A percentile compares a stretch with the other conserved stretches of the same genome.
phyloP scores from a whole-genome alignment of 2,113 vertebrate genomes.

The Tupaia chinensis region DNA sequence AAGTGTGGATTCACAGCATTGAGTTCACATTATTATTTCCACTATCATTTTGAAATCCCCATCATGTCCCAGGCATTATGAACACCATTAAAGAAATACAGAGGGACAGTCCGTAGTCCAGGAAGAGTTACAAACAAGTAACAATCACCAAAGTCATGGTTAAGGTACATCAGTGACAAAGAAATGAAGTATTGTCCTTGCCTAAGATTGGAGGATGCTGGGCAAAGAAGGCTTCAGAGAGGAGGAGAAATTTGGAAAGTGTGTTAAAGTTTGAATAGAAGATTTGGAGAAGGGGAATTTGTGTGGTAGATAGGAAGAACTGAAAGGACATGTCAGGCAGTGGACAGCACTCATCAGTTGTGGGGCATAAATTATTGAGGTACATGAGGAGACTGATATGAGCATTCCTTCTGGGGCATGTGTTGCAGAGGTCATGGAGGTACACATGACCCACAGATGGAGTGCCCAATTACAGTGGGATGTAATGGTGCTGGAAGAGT shows the following conservation, averaged over 20 bases:
- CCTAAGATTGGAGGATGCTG: background rate
- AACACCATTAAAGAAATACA: background rate
- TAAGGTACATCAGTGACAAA: background rate
- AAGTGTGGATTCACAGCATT: background rate
- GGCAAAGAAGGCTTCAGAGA: background rate
- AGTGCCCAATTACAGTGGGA: background rate
- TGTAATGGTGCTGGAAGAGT: background rate
- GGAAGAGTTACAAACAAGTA: background rate
- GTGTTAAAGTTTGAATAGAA: background rate
- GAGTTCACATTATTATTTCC: background rate
- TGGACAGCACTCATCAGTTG: background rate
- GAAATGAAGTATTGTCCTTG: background rate
- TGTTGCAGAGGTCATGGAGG: background rate
- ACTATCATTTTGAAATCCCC: constrained; percentile 3
- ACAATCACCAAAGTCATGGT: background rate
- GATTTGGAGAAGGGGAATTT: background rate
- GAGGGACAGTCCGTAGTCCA: background rate
- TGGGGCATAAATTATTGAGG: background rate
- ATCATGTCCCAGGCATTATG: background rate
- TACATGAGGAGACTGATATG: background rate
- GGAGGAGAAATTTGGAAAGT: background rate
- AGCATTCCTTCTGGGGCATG: background rate
- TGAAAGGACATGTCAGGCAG: background rate
- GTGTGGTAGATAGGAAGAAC: background rate
- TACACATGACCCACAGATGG: background rate